A percentile compares a stretch with the other conserved stretches of the same genome.
These are phyloP conservation scores for Peromyscus polionotus DNA, from an alignment of 2,113 vertebrate species.

Conservation along the genomic window DNA sequence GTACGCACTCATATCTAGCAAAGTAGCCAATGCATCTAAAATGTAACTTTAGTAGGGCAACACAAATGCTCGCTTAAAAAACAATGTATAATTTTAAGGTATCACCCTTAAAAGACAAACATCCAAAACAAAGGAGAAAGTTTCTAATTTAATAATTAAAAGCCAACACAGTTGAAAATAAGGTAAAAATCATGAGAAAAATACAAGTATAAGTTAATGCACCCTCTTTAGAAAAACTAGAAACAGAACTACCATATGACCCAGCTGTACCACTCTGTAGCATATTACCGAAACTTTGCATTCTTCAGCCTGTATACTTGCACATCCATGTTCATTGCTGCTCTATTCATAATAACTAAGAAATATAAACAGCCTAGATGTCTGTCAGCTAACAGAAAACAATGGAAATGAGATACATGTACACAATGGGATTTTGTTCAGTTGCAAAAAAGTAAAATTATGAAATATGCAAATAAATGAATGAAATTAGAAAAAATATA, in stretches of 20 bases:
- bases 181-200: background rate
- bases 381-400: background rate
- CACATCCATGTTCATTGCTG: background rate
- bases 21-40: slow-evolving; percentile 70
- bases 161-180: slow-evolving; percentile 22
- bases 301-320: background rate
- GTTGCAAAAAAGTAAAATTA: background rate
- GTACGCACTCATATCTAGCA: slow-evolving; percentile 66
- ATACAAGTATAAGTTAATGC: background rate
- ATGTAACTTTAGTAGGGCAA: slow-evolving; percentile 51
- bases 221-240: background rate
- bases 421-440: background rate
- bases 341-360: background rate
- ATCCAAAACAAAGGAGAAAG: slow-evolving; percentile 34
- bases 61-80: slow-evolving; percentile 30
- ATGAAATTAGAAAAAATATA: background rate
- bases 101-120: slow-evolving; percentile 19
- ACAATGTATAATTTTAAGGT: slow-evolving; percentile 51
- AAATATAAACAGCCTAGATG: background rate
- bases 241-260: background rate
- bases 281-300: no score
- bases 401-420: background rate
- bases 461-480: background rate
- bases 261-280: background rate
- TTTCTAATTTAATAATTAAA: slow-evolving; percentile 34